Evolutionary conservation across 2,888 invertebrate genomes (phyloP), one percentile per base, ranked within the genome.

Genomic region (Athetis lepigone): DNA sequence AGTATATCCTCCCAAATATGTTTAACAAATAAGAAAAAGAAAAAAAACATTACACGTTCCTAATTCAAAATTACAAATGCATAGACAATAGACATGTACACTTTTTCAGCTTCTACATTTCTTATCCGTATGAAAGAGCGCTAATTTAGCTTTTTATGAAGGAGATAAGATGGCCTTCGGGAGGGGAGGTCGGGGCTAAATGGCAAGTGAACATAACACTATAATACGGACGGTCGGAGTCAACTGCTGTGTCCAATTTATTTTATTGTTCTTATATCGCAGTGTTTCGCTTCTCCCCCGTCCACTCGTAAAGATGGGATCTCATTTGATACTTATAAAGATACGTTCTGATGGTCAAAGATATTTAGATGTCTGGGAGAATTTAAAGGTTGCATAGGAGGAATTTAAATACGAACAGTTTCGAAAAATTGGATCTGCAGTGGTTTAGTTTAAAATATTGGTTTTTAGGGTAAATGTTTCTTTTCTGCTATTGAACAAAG

Each of bases 261-360:
- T 88, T 90, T 90, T 90, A 90, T 90, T 87, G 85, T 70, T 71
- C 70, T 75, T 88, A 88, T 88, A 87, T 88, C 81, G 84, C 80
- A 77, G 70, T 80, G 79, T 80, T 77, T 66, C 76, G 61, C 59
- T 62, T 55, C 56, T 25, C 58, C 60, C 70, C 67, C 79, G 80
- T 55, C 82, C 83, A 78, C 78, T 87, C 87, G 85, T 88, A 88
- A 88, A 88, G 85, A 81, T 77, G 78, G 69, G 81, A 86, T 85
- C 84, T 86, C 82, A 82, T 86, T 80, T 80, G 70, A 72, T 83
- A 79, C 79, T 85, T 84, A 84, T 81, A 81, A 80, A 77, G 70
- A 80, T 74, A 70, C 70, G 62, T 75, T 63, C 63, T 75, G 69
- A 65, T 71, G 75, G 79, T 70, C 62, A 55, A 72, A 75, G 61